A percentile compares a stretch with the other conserved stretches of the same genome.
Conservation (phyloP, 2,888 invertebrate genomes). For the Bruchidius siliquastri region DNA sequence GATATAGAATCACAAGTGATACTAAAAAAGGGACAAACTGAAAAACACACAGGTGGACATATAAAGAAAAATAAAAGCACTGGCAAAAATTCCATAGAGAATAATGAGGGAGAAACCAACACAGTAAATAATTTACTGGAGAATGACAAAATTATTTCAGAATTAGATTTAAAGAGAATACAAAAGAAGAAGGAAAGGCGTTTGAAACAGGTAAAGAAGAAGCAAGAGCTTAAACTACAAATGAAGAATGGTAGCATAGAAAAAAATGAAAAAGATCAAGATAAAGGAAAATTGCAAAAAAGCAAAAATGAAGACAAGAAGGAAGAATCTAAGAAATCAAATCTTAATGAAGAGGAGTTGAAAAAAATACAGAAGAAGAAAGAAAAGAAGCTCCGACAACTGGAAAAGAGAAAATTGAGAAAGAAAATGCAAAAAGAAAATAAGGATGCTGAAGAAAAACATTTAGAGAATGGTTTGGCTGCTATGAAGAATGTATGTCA, state of each 20-base stretch:
- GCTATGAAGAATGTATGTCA: not conserved
- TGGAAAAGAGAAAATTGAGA: conserved; percentile 27
- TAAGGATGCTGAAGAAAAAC: conserved; percentile 10
- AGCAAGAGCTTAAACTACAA: not conserved
- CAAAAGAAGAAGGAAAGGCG: conserved; percentile 8
- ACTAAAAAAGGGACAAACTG: not conserved
- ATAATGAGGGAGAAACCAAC: not conserved
- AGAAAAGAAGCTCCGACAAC: conserved; percentile 27
- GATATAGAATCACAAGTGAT: conserved; percentile 21
- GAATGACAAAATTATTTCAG: not conserved
- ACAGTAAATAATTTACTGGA: not conserved
- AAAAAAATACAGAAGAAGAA: conserved; percentile 34
- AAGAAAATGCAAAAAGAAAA: conserved; percentile 23
- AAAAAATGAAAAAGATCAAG: conserved; percentile 7
- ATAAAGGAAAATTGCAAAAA: conserved; percentile 10
- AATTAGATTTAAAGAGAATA: conserved; percentile 3
- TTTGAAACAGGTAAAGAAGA: conserved; percentile 4
- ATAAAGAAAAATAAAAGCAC: not conserved
- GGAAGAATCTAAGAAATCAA: conserved; percentile 9
- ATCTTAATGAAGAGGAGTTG: conserved; percentile 24
- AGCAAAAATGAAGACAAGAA: conserved; percentile 7
- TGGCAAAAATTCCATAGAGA: not conserved
- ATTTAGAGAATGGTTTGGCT: conserved; percentile 1
- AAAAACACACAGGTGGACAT: not conserved
- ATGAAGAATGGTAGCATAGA: not conserved